Evolutionary conservation across 2,888 invertebrate genomes (phyloP).

Genomic region (Tillus elongatus): DNA sequence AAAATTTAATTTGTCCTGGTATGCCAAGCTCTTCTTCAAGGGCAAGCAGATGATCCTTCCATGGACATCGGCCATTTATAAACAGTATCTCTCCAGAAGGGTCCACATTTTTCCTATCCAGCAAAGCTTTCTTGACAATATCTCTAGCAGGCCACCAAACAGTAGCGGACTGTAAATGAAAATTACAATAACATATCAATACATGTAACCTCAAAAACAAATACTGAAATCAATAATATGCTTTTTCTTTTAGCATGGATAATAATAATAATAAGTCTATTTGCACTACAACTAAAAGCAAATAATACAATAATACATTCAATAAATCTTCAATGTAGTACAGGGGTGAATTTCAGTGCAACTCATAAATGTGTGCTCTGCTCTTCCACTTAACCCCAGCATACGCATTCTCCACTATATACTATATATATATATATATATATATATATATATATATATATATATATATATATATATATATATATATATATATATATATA

Average conservation of each 20-base stretch:
- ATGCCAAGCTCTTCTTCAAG: constrained; percentile 68
- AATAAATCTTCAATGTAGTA: too few species aligned
- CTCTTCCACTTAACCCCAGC: too few species aligned
- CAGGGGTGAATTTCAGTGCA: too few species aligned
- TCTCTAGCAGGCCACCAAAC: constrained; percentile 84
- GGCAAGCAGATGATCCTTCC: constrained; percentile 81
- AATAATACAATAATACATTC: too few species aligned
- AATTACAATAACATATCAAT: constrained; percentile 21
- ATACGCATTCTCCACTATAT: too few species aligned
- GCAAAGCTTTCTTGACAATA: constrained; percentile 63
- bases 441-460: too few species aligned
- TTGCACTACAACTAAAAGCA: too few species aligned
- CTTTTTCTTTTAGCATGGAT: background rate
- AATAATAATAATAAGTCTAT: constrained; percentile 9
- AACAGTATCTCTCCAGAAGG: constrained; percentile 73
- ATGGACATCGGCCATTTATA: constrained; percentile 66
- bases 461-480: too few species aligned
- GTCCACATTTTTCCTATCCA: constrained; percentile 58
- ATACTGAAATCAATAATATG: too few species aligned
- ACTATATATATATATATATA: too few species aligned
- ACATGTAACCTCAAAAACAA: background rate
- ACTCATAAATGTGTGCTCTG: too few species aligned
- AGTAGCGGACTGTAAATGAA: constrained; percentile 46
- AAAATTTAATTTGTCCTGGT: constrained; percentile 57
- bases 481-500: too few species aligned